A percentile compares a stretch with the other conserved stretches of the same genome.
These are phyloP conservation scores for Hemistola chrysoprasaria DNA, from an alignment of 2,888 invertebrate genomes.

Conservation along the genomic window DNA sequence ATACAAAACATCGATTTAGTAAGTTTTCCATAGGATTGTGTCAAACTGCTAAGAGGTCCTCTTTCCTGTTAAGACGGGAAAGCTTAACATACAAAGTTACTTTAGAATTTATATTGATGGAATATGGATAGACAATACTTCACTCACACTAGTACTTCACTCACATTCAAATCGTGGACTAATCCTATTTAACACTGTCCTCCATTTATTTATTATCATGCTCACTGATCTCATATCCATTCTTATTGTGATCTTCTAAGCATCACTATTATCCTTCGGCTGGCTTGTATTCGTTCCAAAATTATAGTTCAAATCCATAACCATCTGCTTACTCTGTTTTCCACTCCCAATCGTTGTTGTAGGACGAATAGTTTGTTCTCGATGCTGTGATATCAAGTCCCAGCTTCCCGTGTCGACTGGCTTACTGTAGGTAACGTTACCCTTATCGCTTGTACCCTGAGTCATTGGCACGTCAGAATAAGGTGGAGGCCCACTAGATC, in stretches of 20 bases:
- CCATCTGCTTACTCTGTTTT: conserved; percentile 40
- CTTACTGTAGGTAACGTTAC: conserved; percentile 57
- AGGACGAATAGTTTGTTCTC: conserved; percentile 60
- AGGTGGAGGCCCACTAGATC: conserved; percentile 65
- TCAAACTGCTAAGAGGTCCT: too few relatives aligned
- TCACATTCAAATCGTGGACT: too few relatives aligned
- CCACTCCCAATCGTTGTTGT: conserved; percentile 19
- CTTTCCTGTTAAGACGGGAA: too few relatives aligned
- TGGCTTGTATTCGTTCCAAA: conserved; percentile 23
- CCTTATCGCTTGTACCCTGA: conserved; percentile 42
- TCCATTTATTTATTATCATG: too few relatives aligned
- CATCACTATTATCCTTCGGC: conserved; percentile 51
- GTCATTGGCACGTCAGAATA: conserved; percentile 41
- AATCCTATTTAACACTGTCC: too few relatives aligned
- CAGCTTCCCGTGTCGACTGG: conserved; percentile 64
- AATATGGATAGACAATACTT: too few relatives aligned
- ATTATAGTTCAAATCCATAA: conserved; percentile 61
- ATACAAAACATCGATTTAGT: too few relatives aligned
- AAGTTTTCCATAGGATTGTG: too few relatives aligned
- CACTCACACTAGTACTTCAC: too few relatives aligned
- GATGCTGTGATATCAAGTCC: conserved; percentile 79
- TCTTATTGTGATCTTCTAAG: conserved; percentile 29
- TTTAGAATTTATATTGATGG: too few relatives aligned
- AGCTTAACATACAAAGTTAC: too few relatives aligned
- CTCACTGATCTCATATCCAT: neutral